Conservation (phyloP, 1,140 invertebrate species). For the Argopecten irradians region DNA sequence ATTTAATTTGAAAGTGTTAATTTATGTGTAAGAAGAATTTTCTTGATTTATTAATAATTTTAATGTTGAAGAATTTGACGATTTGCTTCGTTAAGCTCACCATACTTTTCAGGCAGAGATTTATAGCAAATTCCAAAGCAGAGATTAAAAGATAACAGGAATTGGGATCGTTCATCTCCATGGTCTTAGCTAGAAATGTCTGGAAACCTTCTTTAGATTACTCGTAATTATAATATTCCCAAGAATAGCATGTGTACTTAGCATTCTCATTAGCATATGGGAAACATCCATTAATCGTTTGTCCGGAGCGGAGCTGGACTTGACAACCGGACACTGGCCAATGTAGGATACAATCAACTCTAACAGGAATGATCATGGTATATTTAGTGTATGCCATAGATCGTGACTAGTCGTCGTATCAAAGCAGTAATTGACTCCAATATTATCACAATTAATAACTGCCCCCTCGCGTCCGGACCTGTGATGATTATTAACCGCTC, state of each 20-base stretch:
- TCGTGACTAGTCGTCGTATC: neutral
- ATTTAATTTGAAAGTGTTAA: too few species aligned
- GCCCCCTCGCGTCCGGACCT: neutral
- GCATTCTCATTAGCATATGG: slow-evolving; percentile 2
- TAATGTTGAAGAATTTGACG: too few species aligned
- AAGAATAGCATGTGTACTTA: neutral
- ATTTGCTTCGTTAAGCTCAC: neutral
- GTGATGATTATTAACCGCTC: neutral
- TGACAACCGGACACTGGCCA: neutral
- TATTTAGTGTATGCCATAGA: neutral
- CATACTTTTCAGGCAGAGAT: neutral
- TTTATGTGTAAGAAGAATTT: too few species aligned
- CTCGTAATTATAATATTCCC: neutral
- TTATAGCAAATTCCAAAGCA: neutral
- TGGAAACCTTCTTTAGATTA: slow-evolving; percentile 10
- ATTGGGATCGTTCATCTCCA: neutral
- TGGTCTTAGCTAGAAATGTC: neutral
- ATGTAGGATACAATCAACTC: neutral
- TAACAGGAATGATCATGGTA: neutral
- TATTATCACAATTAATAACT: neutral
- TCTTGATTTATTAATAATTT: too few species aligned
- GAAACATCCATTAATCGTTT: neutral
- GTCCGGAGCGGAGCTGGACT: neutral
- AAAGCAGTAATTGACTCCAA: neutral
- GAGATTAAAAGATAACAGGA: slow-evolving; percentile 13